A percentile compares a stretch with the other conserved stretches of the same genome.
These are phyloP conservation scores for Aselliscus stoliczkanus DNA, from an alignment of 2,797 vertebrate genomes.

Conservation along the genomic window DNA sequence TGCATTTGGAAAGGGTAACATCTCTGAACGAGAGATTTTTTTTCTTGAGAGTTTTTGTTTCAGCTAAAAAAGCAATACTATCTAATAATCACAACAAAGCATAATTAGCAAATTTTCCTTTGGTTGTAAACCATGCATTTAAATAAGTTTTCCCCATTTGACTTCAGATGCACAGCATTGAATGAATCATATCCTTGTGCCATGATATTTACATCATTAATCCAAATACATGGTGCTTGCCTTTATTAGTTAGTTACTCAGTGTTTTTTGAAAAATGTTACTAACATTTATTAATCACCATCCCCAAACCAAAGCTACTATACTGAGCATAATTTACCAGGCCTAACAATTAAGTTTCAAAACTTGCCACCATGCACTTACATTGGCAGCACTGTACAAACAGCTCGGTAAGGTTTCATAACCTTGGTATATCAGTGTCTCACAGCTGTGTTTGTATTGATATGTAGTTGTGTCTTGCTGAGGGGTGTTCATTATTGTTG, in stretches of 20 bases:
- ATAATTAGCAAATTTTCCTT: not conserved
- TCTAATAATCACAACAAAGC: not conserved
- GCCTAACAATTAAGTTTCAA: too few relatives aligned
- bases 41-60: not conserved
- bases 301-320: not conserved
- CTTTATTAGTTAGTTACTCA: not conserved
- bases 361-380: too few relatives aligned
- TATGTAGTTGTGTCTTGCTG: too few relatives aligned
- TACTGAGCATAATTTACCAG: not conserved
- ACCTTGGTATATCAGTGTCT: too few relatives aligned
- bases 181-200: not conserved
- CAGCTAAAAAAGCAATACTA: not conserved
- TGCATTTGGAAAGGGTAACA: not conserved
- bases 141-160: not conserved
- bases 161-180: not conserved
- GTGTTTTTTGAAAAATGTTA: not conserved
- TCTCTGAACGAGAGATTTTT: not conserved
- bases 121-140: not conserved
- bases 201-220: not conserved
- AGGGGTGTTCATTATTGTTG: too few relatives aligned
- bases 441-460: too few relatives aligned
- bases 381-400: too few relatives aligned
- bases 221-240: not conserved
- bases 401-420: too few relatives aligned
- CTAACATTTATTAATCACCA: not conserved